Percentiles rank a stretch among this genome's conserved stretches.
phyloP scores from a whole-genome alignment of 2,113 vertebrate species.

The Capricornis sumatraensis region DNA sequence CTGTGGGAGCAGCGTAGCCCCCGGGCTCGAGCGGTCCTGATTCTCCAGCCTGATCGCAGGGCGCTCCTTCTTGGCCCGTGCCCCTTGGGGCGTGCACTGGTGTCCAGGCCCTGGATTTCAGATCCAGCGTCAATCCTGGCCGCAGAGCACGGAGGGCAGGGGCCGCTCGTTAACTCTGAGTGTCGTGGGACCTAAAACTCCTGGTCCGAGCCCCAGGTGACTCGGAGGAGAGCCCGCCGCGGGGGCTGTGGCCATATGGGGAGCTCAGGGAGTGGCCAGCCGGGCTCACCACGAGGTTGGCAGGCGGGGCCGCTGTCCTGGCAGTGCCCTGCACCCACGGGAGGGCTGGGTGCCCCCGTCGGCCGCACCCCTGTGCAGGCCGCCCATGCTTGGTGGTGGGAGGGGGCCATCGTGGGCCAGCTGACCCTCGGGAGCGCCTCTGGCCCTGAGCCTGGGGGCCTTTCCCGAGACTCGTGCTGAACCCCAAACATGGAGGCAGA shows the following conservation, averaged over 20 bases:
- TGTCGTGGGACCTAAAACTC: neutral
- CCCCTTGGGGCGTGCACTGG: rapidly evolving
- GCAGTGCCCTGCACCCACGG: neutral
- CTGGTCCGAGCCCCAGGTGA: too few species aligned
- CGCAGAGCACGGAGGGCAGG: neutral
- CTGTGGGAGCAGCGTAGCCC: neutral
- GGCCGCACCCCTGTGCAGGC: neutral
- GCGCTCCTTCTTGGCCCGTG: rapidly evolving
- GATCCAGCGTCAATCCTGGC: neutral
- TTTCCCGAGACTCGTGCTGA: neutral
- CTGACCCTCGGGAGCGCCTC: neutral
- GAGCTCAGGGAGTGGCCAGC: rapidly evolving
- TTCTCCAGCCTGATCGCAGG: neutral
- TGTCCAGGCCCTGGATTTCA: neutral
- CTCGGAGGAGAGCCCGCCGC: neutral
- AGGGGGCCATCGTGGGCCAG: neutral
- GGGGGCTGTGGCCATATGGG: rapidly evolving
- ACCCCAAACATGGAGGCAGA: neutral
- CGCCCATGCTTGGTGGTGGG: neutral
- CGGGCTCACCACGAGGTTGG: rapidly evolving
- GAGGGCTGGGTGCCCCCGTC: neutral
- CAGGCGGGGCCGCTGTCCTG: neutral
- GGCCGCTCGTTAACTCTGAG: too few species aligned
- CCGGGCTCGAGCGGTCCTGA: neutral
- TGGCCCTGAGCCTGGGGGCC: neutral